Conservation (phyloP, 2,888 invertebrate species). For the Microplitis deprimator region DNA sequence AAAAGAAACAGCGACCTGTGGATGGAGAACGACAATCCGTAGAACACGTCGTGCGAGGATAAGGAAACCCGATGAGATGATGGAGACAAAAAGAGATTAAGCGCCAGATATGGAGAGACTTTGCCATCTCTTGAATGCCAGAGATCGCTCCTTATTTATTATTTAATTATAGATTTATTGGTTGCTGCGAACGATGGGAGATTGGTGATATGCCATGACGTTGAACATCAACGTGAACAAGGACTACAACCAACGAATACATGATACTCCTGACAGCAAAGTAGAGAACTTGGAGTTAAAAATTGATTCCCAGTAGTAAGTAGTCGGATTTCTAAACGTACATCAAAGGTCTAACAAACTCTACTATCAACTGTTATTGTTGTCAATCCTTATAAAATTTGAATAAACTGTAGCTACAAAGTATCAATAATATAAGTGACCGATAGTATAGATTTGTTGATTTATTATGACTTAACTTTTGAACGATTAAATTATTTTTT, state of each 20-base stretch:
- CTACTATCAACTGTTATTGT: too few species aligned
- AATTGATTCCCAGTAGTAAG: not conserved
- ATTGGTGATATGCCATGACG: conserved; percentile 43
- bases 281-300: not conserved
- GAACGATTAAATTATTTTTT: too few species aligned
- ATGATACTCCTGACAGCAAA: not conserved
- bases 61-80: conserved; percentile 45
- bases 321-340: conserved; percentile 17
- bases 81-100: conserved; percentile 63
- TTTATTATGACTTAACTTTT: too few species aligned
- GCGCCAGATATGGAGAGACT: conserved; percentile 62
- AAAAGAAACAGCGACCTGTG: conserved; percentile 8
- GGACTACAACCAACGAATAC: not conserved
- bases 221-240: not conserved
- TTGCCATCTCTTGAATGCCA: conserved; percentile 54
- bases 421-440: too few species aligned
- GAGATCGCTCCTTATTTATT: conserved; percentile 63
- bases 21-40: conserved; percentile 32
- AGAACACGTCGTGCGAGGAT: conserved; percentile 41
- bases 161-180: conserved; percentile 68
- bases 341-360: too few species aligned
- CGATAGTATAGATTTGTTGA: too few species aligned
- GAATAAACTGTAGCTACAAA: too few species aligned
- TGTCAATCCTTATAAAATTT: too few species aligned
- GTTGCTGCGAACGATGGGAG: conserved; percentile 48